phyloP scores from a whole-genome alignment of 2,888 invertebrate species.

The Epirrhoe alternata region DNA sequence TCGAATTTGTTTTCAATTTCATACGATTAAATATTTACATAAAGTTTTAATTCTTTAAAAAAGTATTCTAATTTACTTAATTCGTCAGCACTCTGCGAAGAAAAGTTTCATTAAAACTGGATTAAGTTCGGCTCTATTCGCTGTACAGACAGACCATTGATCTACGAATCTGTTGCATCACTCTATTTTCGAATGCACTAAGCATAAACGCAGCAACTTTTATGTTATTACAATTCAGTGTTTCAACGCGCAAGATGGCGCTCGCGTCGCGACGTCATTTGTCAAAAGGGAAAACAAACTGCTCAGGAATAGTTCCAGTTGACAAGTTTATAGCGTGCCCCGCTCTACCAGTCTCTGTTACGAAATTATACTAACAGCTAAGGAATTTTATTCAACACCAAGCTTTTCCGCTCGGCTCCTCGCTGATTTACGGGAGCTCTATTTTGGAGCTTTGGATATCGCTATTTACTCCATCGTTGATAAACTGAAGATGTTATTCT shows the following conservation, averaged over 20 bases:
- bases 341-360: slow-evolving; percentile 50
- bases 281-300: slow-evolving; percentile 82
- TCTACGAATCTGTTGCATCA: no score
- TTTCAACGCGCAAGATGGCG: slow-evolving; percentile 69
- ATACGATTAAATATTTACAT: no score
- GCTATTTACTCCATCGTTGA: slow-evolving; percentile 27
- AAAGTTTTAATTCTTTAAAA: no score
- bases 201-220: slow-evolving; percentile 20
- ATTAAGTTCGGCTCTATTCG: no score
- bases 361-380: slow-evolving; percentile 63
- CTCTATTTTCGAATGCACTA: neutral
- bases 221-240: slow-evolving; percentile 42
- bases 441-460: slow-evolving; percentile 33
- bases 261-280: slow-evolving; percentile 77
- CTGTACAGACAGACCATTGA: no score
- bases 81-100: no score
- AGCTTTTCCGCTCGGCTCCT: slow-evolving; percentile 53
- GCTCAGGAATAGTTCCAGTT: slow-evolving; percentile 79
- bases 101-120: no score
- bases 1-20: no score
- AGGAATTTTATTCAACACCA: slow-evolving; percentile 64
- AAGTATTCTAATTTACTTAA: no score
- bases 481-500: neutral
- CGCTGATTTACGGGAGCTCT: slow-evolving; percentile 51
- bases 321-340: slow-evolving; percentile 79